These are phyloP conservation scores for Natrix natrix DNA, from an alignment of 2,797 vertebrate genomes.

Conservation along the genomic window DNA sequence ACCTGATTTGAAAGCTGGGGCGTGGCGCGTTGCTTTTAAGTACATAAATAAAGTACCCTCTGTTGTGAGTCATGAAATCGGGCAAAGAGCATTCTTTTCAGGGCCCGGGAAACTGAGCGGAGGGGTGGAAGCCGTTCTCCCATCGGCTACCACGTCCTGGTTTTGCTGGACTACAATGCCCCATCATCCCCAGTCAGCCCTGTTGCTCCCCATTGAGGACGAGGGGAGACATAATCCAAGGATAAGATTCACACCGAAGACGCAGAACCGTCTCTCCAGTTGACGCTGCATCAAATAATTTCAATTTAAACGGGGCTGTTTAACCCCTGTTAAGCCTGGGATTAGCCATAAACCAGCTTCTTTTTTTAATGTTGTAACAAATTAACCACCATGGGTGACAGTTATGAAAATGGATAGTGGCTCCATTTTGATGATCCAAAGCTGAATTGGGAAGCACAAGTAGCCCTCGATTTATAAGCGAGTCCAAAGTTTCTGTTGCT, in stretches of 20 bases:
- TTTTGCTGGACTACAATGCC: not conserved
- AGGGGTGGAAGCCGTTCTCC: not conserved
- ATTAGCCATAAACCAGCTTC: not conserved
- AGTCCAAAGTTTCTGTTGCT: not conserved
- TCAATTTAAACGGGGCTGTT: not conserved
- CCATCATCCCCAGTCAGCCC: not conserved
- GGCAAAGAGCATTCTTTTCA: not conserved
- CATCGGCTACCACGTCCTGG: not conserved
- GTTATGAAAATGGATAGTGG: not conserved
- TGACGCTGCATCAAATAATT: not conserved
- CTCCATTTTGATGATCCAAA: not conserved
- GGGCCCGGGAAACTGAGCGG: not conserved
- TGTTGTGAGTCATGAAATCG: not conserved
- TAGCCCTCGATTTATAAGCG: not conserved
- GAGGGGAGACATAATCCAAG: not conserved
- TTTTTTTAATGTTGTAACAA: not conserved
- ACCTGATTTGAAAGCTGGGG: not conserved
- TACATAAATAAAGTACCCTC: not conserved
- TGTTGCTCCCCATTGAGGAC: not conserved
- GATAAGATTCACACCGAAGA: not conserved
- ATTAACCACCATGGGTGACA: not conserved
- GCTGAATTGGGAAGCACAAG: not conserved
- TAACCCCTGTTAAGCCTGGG: not conserved
- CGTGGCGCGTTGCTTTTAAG: not conserved
- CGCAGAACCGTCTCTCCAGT: not conserved